Evolutionary conservation across 2,113 vertebrate genomes (phyloP), one percentile per base, ranked within the genome.

Genomic region (Vulpes lagopus): DNA sequence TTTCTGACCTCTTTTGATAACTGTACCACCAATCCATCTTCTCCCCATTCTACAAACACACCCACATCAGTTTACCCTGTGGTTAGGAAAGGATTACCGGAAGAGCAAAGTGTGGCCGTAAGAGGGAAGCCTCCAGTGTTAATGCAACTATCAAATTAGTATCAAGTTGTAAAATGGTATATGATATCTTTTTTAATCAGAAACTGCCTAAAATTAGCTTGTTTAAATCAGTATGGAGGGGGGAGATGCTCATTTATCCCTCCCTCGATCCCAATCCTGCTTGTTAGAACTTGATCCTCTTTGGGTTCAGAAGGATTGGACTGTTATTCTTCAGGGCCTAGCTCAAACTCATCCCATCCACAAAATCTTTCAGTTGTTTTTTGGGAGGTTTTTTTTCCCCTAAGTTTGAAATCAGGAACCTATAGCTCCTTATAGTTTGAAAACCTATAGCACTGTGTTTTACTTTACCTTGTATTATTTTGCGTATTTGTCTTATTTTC

Each of bases 401-500:
- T 67, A 88, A 67, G 69, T 89, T 69, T 91, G 57, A 88, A 89
- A 49, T 89, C 76, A 80, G 16, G 62, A 96, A 96, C 35, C 57
- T 80, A 38, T 2, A 60, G 8, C 23, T 76, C 7, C 73, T 94
- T 82, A 1, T 57, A 86, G 9, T 91, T 69, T 87, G 49, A 88
- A 94, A 82, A 60, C 49, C 11, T 71, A 4, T 57, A 67, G 62
- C 55, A 83, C 20, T 86, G 1, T 38, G 73, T 85, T 93, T 93
- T 35, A 11, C 14, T 65, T 19, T 76, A 8, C 55, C 23, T 91
- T 79, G 22, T 78, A 38, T 97, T 49, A 81, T 71, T 95, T 94
- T 76, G 17, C 49, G 16, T 69, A 38, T 87, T 71, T 69, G 23
- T 85, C 73, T 76, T 76, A 51, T 55, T 83, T 69, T 57, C 17